A percentile compares a stretch with the other conserved stretches of the same genome.
Conservation (phyloP, 2,797 vertebrate species). For the Acipenser transmontanus region DNA sequence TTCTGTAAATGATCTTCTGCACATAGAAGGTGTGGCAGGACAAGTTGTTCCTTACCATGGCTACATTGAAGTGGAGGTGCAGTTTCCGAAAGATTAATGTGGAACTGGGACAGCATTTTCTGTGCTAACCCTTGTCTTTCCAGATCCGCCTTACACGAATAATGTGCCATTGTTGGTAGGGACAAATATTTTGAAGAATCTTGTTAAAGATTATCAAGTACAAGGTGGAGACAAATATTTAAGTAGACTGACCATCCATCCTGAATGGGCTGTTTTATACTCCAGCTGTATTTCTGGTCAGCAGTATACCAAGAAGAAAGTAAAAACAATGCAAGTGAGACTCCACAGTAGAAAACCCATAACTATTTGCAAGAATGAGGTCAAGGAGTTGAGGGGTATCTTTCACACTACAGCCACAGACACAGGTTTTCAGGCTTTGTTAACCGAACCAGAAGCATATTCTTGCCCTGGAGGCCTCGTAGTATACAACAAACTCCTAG, state of each 20-base stretch:
- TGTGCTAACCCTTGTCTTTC: constrained; percentile 1
- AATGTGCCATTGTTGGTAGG: constrained; percentile 1
- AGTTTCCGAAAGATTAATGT: constrained; percentile 12
- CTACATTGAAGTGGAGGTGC: constrained; percentile 17
- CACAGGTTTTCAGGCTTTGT: not conserved
- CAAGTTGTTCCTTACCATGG: constrained; percentile 18
- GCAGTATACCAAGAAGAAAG: not conserved
- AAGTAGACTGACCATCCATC: not conserved
- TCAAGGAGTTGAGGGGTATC: constrained; percentile 1
- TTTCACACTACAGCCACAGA: not conserved
- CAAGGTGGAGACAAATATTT: constrained; percentile 1
- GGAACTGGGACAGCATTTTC: constrained; percentile 6
- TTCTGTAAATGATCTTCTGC: constrained; percentile 1
- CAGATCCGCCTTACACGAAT: constrained; percentile 7
- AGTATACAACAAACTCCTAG: constrained; percentile 7
- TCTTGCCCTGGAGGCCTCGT: constrained; percentile 8
- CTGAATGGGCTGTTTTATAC: not conserved
- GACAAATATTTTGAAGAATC: constrained; percentile 5
- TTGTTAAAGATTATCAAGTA: constrained; percentile 4
- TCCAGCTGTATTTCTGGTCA: not conserved
- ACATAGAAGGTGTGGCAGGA: constrained; percentile 13
- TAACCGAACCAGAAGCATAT: not conserved
- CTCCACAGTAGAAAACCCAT: constrained; percentile 2
- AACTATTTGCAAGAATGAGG: not conserved
- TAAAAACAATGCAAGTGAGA: not conserved